These are phyloP conservation scores for Coracias cyanogaster DNA, from an alignment of 2,797 vertebrate species.

Conservation along the genomic window DNA sequence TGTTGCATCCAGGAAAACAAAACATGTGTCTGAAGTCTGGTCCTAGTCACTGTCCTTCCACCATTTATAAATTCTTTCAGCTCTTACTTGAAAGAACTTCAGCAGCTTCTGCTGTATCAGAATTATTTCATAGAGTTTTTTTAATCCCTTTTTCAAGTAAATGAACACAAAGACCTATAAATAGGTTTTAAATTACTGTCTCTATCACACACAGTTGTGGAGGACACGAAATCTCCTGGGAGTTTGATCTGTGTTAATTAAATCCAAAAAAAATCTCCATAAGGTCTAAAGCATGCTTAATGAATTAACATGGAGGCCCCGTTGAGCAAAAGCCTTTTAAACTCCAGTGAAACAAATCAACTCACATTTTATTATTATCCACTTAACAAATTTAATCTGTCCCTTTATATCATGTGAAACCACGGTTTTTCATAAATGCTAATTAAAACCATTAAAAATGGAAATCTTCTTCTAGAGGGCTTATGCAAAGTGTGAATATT, in stretches of 20 bases:
- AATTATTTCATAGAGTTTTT: constrained; percentile 35
- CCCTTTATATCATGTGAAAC: constrained; percentile 72
- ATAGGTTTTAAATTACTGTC: constrained; percentile 70
- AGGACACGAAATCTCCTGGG: constrained; percentile 66
- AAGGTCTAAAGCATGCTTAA: constrained; percentile 74
- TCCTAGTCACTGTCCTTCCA: not conserved
- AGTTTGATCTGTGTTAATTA: constrained; percentile 74
- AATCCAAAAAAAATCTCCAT: constrained; percentile 30
- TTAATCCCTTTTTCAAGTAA: constrained; percentile 57
- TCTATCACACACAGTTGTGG: constrained; percentile 50
- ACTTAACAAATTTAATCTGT: constrained; percentile 78
- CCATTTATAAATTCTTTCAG: not conserved
- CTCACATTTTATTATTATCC: constrained; percentile 74
- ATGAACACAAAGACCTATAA: constrained; percentile 64
- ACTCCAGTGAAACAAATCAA: constrained; percentile 75
- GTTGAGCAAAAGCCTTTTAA: constrained; percentile 74
- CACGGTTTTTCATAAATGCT: constrained; percentile 70
- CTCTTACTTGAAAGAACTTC: not conserved
- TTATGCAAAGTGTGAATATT: constrained; percentile 66
- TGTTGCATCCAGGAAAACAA: not conserved
- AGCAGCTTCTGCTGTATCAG: not conserved
- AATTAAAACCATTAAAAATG: constrained; percentile 77
- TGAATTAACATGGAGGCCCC: constrained; percentile 73
- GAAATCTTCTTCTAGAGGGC: constrained; percentile 65
- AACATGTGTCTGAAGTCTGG: not conserved